These are phyloP conservation scores for Lasioglossum vierecki DNA, from an alignment of 2,888 invertebrate species.

Conservation along the genomic window DNA sequence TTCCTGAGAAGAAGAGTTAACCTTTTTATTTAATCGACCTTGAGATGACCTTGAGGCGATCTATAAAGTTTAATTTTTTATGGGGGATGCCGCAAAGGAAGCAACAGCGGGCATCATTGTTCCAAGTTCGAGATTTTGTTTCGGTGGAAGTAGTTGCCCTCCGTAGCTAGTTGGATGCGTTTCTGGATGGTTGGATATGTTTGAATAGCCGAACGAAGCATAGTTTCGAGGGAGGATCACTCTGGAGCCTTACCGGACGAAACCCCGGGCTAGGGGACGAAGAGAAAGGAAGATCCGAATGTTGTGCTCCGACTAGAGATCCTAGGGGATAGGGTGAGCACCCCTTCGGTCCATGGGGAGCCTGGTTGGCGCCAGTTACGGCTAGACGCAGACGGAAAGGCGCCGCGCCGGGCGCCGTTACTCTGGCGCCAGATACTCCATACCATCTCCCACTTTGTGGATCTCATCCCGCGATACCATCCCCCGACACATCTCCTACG, in stretches of 20 bases:
- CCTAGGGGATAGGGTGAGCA: conserved; percentile 26
- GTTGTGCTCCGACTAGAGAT: conserved; percentile 35
- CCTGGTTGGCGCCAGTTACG: conserved; percentile 77
- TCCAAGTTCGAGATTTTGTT: conserved; percentile 60
- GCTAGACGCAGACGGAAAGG: conserved; percentile 75
- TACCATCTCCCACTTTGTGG: conserved; percentile 17
- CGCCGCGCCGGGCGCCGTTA: conserved; percentile 74
- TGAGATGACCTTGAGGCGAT: neutral
- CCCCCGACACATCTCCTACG: conserved; percentile 20
- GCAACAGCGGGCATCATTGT: conserved; percentile 33
- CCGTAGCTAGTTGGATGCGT: neutral
- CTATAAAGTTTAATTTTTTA: neutral
- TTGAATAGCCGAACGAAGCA: conserved; percentile 39
- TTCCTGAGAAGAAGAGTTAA: neutral
- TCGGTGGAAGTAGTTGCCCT: conserved; percentile 30
- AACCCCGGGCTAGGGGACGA: neutral
- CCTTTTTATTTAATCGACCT: neutral
- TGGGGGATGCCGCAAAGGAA: neutral
- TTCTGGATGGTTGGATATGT: conserved; percentile 40
- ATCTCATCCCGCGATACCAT: conserved; percentile 5
- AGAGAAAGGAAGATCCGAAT: conserved; percentile 26
- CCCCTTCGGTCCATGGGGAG: conserved; percentile 54
- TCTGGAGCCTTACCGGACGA: neutral
- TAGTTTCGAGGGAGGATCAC: conserved; percentile 4
- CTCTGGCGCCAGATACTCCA: conserved; percentile 74